phyloP scores from a whole-genome alignment of 2,888 invertebrate genomes.

The Globia sparganii region DNA sequence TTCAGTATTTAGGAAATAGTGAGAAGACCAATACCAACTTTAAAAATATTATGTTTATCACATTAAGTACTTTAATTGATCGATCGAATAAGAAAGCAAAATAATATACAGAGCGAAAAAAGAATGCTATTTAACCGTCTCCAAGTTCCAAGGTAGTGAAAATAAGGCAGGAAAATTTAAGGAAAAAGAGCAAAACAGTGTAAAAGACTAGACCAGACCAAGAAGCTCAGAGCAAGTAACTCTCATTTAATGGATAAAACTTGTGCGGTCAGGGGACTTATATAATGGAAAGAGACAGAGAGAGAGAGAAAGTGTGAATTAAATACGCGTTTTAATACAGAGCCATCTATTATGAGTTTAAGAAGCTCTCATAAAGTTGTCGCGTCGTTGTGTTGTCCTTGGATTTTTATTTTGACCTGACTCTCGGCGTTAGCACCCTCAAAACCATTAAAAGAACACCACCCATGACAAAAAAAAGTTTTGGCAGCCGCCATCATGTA shows the following conservation, averaged over 20 bases:
- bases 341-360: too few relatives aligned
- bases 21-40: neutral
- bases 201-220: too few relatives aligned
- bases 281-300: too few relatives aligned
- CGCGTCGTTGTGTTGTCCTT: too few relatives aligned
- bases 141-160: neutral
- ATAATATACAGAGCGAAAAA: too few relatives aligned
- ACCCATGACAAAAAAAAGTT: neutral
- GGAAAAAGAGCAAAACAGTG: too few relatives aligned
- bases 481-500: neutral
- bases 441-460: neutral
- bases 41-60: neutral
- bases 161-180: neutral
- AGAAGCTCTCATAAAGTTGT: too few relatives aligned
- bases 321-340: too few relatives aligned
- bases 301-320: too few relatives aligned
- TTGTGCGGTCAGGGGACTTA: too few relatives aligned
- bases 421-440: neutral
- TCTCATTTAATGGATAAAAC: neutral
- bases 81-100: neutral
- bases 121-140: neutral
- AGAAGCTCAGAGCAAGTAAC: neutral
- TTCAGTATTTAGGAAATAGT: neutral
- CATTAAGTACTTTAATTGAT: neutral
- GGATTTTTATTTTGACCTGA: too few relatives aligned